phyloP scores from a whole-genome alignment of 2,113 vertebrate species.

The Danionella cerebrum region DNA sequence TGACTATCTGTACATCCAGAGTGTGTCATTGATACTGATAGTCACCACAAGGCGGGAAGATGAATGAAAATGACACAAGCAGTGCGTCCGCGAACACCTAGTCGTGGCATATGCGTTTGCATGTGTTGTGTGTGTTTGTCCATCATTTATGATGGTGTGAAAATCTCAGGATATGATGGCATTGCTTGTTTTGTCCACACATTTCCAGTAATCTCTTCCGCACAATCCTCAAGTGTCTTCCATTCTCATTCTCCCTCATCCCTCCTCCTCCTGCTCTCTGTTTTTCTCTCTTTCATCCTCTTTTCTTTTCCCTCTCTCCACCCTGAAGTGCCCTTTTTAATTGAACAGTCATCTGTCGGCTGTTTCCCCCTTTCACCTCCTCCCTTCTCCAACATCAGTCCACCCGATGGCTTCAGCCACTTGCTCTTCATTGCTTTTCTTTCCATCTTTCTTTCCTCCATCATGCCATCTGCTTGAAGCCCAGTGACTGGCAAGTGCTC shows the following conservation, averaged over 20 bases:
- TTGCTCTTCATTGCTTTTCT: constrained; percentile 20
- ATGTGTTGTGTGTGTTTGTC: constrained; percentile 6
- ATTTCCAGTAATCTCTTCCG: constrained; percentile 41
- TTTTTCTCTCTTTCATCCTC: constrained; percentile 20
- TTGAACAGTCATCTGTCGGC: constrained; percentile 58
- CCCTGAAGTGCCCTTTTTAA: constrained; percentile 55
- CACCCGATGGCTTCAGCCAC: constrained; percentile 43
- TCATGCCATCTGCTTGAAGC: constrained; percentile 46
- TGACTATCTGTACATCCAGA: constrained; percentile 34
- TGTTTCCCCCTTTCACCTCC: constrained; percentile 38
- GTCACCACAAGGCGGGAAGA: constrained; percentile 60
- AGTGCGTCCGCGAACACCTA: constrained; percentile 41
- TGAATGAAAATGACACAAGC: constrained; percentile 59
- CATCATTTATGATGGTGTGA: constrained; percentile 16
- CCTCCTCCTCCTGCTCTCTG: constrained; percentile 5
- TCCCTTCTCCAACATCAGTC: constrained; percentile 43
- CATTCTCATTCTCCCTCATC: constrained; percentile 33
- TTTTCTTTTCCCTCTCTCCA: constrained; percentile 38
- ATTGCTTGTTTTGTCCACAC: constrained; percentile 32
- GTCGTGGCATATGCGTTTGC: constrained; percentile 9
- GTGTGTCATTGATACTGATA: constrained; percentile 59
- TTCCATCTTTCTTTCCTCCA: constrained; percentile 26
- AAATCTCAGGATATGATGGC: constrained; percentile 17
- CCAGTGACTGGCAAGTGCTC: constrained; percentile 35
- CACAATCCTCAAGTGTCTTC: constrained; percentile 42